phyloP scores from a whole-genome alignment of 2,888 invertebrate species.

The Artemia sinica region DNA sequence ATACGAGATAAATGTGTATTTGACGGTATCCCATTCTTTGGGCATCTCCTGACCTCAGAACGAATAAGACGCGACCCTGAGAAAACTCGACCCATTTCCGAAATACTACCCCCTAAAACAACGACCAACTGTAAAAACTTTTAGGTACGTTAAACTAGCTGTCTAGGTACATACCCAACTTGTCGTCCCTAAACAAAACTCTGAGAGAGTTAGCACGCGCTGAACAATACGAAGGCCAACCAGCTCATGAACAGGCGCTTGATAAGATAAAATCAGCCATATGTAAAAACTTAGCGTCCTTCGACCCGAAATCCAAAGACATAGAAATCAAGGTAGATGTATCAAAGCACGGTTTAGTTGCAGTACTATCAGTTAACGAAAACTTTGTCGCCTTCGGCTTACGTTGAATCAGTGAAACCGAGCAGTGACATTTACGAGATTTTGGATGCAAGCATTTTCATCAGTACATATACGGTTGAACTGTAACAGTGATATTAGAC shows the following conservation, averaged over 20 bases:
- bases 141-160: background rate
- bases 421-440: slow-evolving; percentile 1
- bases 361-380: slow-evolving; percentile 1
- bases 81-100: no score
- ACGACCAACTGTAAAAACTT: background rate
- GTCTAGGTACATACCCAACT: background rate
- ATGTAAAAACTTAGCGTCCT: background rate
- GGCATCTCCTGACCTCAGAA: background rate
- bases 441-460: background rate
- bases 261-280: background rate
- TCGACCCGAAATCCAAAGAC: background rate
- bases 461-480: background rate
- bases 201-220: background rate
- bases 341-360: background rate
- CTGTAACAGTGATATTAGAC: background rate
- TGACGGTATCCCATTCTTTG: background rate
- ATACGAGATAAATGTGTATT: background rate
- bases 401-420: slow-evolving; percentile 1
- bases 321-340: background rate
- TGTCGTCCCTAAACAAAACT: background rate
- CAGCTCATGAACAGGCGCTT: background rate
- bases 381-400: background rate
- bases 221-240: background rate
- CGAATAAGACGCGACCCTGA: background rate
- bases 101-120: background rate